Evolutionary conservation across 2,888 invertebrate species (phyloP), one percentile per base, ranked within the genome.

Genomic region (Amphipoea oculea): DNA sequence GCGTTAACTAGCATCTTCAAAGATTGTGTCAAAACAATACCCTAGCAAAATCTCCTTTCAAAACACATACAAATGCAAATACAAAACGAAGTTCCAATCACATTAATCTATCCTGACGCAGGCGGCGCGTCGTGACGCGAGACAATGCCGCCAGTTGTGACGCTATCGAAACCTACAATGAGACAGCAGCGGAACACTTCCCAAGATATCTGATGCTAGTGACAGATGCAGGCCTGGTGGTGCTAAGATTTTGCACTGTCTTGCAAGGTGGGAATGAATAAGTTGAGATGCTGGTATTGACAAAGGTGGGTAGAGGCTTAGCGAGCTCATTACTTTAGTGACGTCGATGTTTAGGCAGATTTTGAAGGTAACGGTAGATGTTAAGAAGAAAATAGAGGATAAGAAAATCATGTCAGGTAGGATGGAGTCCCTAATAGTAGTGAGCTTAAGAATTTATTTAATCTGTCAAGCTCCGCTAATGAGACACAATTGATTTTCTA

Each of bases 131-230:
- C 40, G 40, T 40, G 62, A 57, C 48, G 29, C 23, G 42, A 69
- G 29, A 84, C 84, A 86, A 84, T 79, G 40, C 54, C 48, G 40
- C 54, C 48, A 54, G 67, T 42, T 14, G 40, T 66, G 68, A 70
- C 76, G 66, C 45, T 83, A 80, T 83, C 80, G 74, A 75, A 29
- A 74, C 63, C 86, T 42, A 48, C 83, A 60, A 12, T 45, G 73
- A 54, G 79, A 40, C 79, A 45, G 68, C 57, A 76, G 11, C 80
- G 76, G 83, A 73, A 88, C 73, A 74, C 54, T 69, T 48, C 71
- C 60, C 77, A 51, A 79, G 87, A 77, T 90, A 89, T 85, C 87
- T 86, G 86, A 86, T 82, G 60, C 70, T 23, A 71, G 63, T 74
- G 81, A 81, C 80, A 82, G 75, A 29, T 69, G 40, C 63, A 51